Conservation (phyloP, 2,888 invertebrate genomes). For the Pollenia griseotomentosa region DNA sequence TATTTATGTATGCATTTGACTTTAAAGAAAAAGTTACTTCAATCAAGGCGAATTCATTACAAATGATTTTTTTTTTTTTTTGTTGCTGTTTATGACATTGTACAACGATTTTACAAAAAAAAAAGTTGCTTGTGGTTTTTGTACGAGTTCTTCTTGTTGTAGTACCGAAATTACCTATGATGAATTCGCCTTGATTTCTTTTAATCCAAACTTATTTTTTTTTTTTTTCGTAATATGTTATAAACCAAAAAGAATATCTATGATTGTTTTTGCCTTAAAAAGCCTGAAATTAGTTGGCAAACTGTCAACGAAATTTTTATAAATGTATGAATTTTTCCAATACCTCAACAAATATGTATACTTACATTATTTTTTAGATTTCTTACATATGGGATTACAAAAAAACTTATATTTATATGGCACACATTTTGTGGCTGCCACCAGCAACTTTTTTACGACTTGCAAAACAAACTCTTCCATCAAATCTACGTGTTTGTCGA, state of each 20-base stretch:
- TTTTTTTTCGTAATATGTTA: not conserved
- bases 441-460: slow-evolving; percentile 55
- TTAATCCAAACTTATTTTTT: not conserved
- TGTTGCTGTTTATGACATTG: no score
- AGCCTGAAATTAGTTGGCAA: slow-evolving; percentile 50
- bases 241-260: slow-evolving; percentile 12
- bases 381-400: not conserved
- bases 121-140: no score
- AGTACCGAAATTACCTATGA: no score
- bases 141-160: no score
- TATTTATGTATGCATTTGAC: no score
- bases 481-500: slow-evolving; percentile 15
- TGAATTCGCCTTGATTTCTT: no score
- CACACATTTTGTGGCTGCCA: slow-evolving; percentile 49
- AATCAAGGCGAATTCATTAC: no score
- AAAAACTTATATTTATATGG: slow-evolving; percentile 19
- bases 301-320: slow-evolving; percentile 62
- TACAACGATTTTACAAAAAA: no score
- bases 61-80: no score
- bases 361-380: slow-evolving; percentile 15
- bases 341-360: not conserved
- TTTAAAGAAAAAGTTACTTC: no score
- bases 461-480: slow-evolving; percentile 46
- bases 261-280: slow-evolving; percentile 21
- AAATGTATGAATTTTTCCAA: slow-evolving; percentile 2